Base-by-base conservation (phyloP, 1,140 invertebrate genomes). In the Goniozus legneri region DNA sequence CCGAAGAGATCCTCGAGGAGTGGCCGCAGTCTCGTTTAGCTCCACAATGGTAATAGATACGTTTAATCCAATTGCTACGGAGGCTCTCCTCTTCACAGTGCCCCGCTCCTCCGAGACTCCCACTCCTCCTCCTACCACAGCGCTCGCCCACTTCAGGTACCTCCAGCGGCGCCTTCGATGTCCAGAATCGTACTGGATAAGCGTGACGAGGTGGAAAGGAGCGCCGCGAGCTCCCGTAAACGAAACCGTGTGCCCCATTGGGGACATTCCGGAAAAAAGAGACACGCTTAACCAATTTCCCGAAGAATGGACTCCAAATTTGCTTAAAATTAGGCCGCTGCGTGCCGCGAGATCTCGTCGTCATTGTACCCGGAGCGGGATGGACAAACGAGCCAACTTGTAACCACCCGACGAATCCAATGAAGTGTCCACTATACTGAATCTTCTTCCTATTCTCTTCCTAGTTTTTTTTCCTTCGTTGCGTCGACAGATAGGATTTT, bases 31-130 rank as follows among this genome's bases (percentile, higher is more conserved):
- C 21, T 31, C 31, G 18, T 36, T 43, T 22, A 35, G 16, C 18
- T 18, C 21, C 41, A 52, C 52, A 55, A 59, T 55, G 33, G 56
- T 60, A 60, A 60, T 59, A 33, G 56, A 60, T 59, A 59, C 43
- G 16, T 60, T 52, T 60, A 60, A 60, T 60, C 56, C 57, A 60
- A 60, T 60, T 60, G 52, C 15, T 47, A 47, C 35, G 47, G 41
- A 32, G 24, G 6, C 24, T 27, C 12, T 12, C 24, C 24, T 27
- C 12, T 27, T n/a, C n/a, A n/a, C n/a, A n/a, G n/a, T n/a, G n/a
- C n/a, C n/a, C n/a, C n/a, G n/a, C n/a, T n/a, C n/a, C n/a, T n/a
- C n/a, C n/a, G n/a, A n/a, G n/a, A n/a, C n/a, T n/a, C n/a, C n/a
- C n/a, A n/a, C n/a, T n/a, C n/a, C n/a, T n/a, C n/a, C n/a, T n/a